Evolutionary conservation across 2,113 vertebrate species (phyloP).

Genomic region (Nibea albiflora): DNA sequence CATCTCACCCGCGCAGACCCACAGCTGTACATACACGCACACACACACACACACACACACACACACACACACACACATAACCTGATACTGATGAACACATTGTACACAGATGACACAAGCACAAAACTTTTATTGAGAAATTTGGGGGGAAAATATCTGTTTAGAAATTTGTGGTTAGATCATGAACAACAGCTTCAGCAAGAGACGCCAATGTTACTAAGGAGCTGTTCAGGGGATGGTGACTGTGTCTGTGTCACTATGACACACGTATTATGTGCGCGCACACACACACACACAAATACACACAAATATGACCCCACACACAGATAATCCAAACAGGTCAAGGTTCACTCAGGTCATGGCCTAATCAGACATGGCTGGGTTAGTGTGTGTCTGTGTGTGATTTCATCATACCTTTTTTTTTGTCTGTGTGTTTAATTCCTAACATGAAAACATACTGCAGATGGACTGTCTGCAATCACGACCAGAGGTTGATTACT

Average conservation of each 20-base stretch:
- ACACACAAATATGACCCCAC: constrained; percentile 48
- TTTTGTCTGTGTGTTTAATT: constrained; percentile 36
- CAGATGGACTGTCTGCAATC: constrained; percentile 56
- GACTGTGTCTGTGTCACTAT: constrained; percentile 24
- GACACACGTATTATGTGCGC: neutral
- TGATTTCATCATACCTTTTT: constrained; percentile 24
- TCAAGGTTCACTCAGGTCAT: constrained; percentile 51
- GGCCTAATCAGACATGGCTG: constrained; percentile 58
- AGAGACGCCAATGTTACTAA: constrained; percentile 25
- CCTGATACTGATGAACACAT: constrained; percentile 23
- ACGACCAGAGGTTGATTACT: constrained; percentile 54
- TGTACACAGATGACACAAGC: constrained; percentile 35
- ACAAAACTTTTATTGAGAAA: constrained; percentile 23
- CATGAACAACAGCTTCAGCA: constrained; percentile 19
- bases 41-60: constrained; percentile 21
- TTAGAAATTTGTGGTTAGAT: constrained; percentile 52
- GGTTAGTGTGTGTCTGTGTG: constrained; percentile 19
- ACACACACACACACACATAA: constrained; percentile 15
- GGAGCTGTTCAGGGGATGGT: constrained; percentile 29
- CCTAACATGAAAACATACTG: constrained; percentile 37
- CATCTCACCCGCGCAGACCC: constrained; percentile 34
- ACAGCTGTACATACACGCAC: constrained; percentile 39
- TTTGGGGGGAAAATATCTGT: constrained; percentile 27
- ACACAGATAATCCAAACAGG: constrained; percentile 60
- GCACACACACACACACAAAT: constrained; percentile 10